Evolutionary conservation across 2,797 vertebrate genomes (phyloP), one percentile per base, ranked within the genome.

Genomic region (Acanthurus leucopareius): DNA sequence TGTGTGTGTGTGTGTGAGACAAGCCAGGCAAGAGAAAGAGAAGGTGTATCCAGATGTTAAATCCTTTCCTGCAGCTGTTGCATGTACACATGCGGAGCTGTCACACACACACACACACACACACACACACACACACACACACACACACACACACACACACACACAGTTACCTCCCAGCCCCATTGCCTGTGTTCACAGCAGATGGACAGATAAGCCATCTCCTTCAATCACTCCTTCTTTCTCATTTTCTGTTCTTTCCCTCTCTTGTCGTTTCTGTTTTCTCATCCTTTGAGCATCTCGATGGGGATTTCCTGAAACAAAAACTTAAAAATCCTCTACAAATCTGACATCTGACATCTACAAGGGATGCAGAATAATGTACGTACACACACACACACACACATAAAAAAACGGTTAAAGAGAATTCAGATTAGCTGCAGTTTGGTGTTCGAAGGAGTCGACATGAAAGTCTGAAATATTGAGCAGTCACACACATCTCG

Each of bases 201-300:
- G 89, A 90, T 77, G 79, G 86, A 80, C 77, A 47, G 90, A 88
- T 86, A 86, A 88, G 80, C 76, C 58, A 13, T 62, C 53, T 74
- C 60, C 32, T 52, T 47, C 62, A 74, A 69, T 77, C 77, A 15
- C 45, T 77, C 51, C 45, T 47, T 45, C 40, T 42, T 38, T 25
- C 51, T 44, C 51, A 42, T 68, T 74, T 65, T 49, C 22, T 13
- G 1, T 32, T 32, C 28, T 32, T 52, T 15, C n/a, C 13, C n/a
- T 44, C 25, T 19, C 57, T 40, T n/a, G n/a, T 6, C 2, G 19
- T 20, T 64, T 49, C 35, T 14, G 9, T 19, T 35, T 48, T n/a
- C 10, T 77, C 32, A 7, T 77, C 76, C 6, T 54, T 63, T 53
- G 20, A 69, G 14, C 44, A 52, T 16, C 9, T 15, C 25, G 38